These are phyloP conservation scores for Hirundichthys speculiger DNA, from an alignment of 2,113 vertebrate species.

Conservation along the genomic window DNA sequence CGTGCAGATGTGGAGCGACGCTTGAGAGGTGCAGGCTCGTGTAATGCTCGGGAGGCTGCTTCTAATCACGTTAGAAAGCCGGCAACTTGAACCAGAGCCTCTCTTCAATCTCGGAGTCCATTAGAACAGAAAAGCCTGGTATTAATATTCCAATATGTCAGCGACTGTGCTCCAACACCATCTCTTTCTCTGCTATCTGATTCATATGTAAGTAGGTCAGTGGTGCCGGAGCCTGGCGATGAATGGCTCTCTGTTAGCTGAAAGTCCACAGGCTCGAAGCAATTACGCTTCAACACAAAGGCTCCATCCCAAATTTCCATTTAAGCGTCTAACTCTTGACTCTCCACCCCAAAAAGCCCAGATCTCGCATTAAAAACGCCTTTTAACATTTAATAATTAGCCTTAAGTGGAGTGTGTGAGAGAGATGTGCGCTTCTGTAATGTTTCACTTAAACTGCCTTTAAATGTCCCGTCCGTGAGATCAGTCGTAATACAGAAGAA, in stretches of 20 bases:
- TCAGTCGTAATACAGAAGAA: no score
- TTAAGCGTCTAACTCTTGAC: conserved; percentile 32
- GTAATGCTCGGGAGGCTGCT: conserved; percentile 26
- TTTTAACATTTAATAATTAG: conserved; percentile 6
- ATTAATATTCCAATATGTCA: conserved; percentile 64
- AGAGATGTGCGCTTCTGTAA: no score
- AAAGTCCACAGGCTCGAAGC: conserved; percentile 58
- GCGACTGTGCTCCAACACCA: conserved; percentile 37
- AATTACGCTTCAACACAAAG: conserved; percentile 56
- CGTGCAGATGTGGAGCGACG: not conserved
- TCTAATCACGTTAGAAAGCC: conserved; percentile 50
- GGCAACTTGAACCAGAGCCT: conserved; percentile 37
- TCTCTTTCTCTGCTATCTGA: conserved; percentile 62
- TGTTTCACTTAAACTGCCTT: no score
- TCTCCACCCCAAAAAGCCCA: conserved; percentile 7
- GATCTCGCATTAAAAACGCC: conserved; percentile 23
- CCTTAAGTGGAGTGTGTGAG: not conserved
- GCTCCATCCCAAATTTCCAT: conserved; percentile 35
- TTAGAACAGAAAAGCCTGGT: conserved; percentile 46
- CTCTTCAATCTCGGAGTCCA: conserved; percentile 44
- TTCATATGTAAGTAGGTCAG: conserved; percentile 79
- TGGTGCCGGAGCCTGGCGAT: conserved; percentile 49
- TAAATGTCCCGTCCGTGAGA: no score
- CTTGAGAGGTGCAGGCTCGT: not conserved
- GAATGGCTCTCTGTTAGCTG: conserved; percentile 59